These are phyloP conservation scores for Terebella lapidaria DNA, from an alignment of 2,888 invertebrate species.

Conservation along the genomic window DNA sequence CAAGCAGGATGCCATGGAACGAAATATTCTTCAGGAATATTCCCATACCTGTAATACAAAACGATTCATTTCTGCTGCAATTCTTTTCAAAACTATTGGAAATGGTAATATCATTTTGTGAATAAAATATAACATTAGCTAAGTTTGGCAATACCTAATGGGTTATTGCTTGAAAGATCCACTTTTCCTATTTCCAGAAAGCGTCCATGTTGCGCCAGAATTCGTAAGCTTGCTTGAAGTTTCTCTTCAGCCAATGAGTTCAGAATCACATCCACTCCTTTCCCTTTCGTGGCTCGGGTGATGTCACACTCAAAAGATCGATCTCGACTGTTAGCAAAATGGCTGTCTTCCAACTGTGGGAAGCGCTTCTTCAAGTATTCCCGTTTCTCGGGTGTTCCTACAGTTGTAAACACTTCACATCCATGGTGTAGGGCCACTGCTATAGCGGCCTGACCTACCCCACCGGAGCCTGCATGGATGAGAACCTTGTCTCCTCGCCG, in stretches of 20 bases:
- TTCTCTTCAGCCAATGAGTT: conserved; percentile 96
- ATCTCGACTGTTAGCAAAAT: conserved; percentile 89
- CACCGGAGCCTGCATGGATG: conserved; percentile 93
- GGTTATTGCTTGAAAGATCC: conserved; percentile 85
- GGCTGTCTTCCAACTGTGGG: conserved; percentile 72
- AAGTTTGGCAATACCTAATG: conserved; percentile 67
- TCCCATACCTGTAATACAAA: conserved; percentile 73
- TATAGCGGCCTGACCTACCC: conserved; percentile 96
- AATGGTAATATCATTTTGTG: no score
- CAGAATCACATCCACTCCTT: conserved; percentile 88
- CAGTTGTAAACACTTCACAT: conserved; percentile 73
- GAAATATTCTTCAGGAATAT: conserved; percentile 93
- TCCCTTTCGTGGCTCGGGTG: conserved; percentile 75
- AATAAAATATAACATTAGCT: no score
- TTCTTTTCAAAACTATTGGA: no score
- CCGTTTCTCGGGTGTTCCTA: conserved; percentile 76
- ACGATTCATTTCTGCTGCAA: not conserved
- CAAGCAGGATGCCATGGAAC: conserved; percentile 94
- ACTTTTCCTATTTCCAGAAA: conserved; percentile 98
- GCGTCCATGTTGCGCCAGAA: conserved; percentile 85
- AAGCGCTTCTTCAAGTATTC: conserved; percentile 78
- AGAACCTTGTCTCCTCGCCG: conserved; percentile 77
- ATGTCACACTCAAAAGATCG: conserved; percentile 86
- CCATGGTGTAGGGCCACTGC: conserved; percentile 85
- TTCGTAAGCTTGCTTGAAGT: conserved; percentile 86